Conservation (phyloP, 2,888 invertebrate species). For the Drosophila formosana region DNA sequence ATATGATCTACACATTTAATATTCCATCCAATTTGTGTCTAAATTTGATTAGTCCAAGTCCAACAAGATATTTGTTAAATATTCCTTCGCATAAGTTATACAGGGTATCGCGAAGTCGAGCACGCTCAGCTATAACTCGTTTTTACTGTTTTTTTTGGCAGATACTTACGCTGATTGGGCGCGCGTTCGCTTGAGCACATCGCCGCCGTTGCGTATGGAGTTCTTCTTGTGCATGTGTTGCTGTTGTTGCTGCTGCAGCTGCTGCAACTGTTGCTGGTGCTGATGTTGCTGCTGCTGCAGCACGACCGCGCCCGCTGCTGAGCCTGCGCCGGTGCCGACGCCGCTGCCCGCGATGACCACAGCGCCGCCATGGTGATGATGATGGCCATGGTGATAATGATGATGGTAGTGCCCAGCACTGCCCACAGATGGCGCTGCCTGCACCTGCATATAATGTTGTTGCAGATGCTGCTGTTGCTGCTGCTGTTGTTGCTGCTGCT, state of each 20-base stretch:
- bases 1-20: too few species aligned
- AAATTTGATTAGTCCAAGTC: too few species aligned
- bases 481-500: constrained; percentile 56
- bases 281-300: constrained; percentile 57
- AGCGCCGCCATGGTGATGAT: constrained; percentile 83
- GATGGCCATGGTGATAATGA: constrained; percentile 81
- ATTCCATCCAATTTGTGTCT: too few species aligned
- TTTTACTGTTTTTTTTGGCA: too few species aligned
- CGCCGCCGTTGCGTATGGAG: constrained; percentile 88
- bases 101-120: too few species aligned
- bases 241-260: constrained; percentile 81
- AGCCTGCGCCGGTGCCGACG: constrained; percentile 78
- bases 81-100: too few species aligned
- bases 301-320: constrained; percentile 34
- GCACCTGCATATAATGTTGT: constrained; percentile 67
- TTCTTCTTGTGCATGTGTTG: constrained; percentile 88
- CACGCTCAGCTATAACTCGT: too few species aligned
- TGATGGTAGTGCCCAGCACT: constrained; percentile 64
- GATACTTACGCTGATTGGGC: constrained; percentile 88
- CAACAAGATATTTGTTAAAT: too few species aligned
- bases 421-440: constrained; percentile 35
- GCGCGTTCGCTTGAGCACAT: constrained; percentile 88
- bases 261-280: constrained; percentile 58
- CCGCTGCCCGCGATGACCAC: constrained; percentile 84
- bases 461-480: constrained; percentile 58